Evolutionary conservation across 2,888 invertebrate species (phyloP).

Genomic region (Campaea margaritaria): DNA sequence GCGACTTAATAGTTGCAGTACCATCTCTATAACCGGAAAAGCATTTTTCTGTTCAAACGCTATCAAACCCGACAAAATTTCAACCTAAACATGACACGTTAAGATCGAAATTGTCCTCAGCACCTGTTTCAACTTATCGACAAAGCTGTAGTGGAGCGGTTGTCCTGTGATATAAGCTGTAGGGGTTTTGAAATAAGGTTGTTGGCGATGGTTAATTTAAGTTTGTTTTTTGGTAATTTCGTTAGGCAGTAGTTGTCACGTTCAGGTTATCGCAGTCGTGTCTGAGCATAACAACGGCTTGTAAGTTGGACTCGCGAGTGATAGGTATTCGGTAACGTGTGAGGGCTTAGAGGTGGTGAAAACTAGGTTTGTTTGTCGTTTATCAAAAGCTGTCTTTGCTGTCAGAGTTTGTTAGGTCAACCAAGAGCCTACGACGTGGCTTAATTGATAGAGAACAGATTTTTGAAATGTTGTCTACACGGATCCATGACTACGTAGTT

Average conservation of each 20-base stretch:
- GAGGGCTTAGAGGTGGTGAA: constrained; percentile 40
- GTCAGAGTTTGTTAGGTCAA: no score
- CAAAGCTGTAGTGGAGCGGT: constrained; percentile 27
- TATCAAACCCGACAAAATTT: constrained; percentile 22
- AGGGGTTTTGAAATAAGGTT: constrained; percentile 25
- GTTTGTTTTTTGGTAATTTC: constrained; percentile 51
- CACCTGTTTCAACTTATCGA: constrained; percentile 31
- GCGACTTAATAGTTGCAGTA: constrained; percentile 25
- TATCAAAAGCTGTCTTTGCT: no score
- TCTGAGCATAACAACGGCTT: constrained; percentile 61
- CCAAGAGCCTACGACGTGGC: no score
- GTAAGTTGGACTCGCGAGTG: constrained; percentile 54
- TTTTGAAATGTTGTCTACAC: no score
- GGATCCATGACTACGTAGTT: no score
- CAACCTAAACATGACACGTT: constrained; percentile 26
- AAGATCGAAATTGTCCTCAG: constrained; percentile 36
- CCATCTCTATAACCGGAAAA: constrained; percentile 40
- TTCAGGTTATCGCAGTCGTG: constrained; percentile 59
- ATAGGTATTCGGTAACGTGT: constrained; percentile 45
- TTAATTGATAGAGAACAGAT: no score
- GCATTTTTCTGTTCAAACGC: constrained; percentile 43
- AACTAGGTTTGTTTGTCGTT: constrained; percentile 24
- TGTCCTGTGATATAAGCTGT: constrained; percentile 35
- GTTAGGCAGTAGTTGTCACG: constrained; percentile 61
- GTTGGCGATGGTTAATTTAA: constrained; percentile 24